A percentile compares a stretch with the other conserved stretches of the same genome.
These are phyloP conservation scores for Trichogramma pretiosum DNA, from an alignment of 1,140 invertebrate species.

Conservation along the genomic window DNA sequence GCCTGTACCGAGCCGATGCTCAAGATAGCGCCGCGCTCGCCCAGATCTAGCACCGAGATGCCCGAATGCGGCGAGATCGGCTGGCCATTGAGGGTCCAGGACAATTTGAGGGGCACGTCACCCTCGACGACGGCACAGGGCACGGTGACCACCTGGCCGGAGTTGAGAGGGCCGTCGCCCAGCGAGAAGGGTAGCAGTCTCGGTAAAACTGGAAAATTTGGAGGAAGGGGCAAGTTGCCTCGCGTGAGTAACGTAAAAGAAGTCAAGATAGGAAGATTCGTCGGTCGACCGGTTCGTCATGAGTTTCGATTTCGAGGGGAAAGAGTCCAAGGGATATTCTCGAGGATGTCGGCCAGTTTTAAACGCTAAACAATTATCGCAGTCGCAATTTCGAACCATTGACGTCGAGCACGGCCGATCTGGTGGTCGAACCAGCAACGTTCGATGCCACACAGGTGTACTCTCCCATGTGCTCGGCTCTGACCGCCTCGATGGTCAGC, in stretches of 20 bases:
- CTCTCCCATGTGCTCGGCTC: slow-evolving; percentile 59
- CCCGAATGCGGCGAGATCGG: slow-evolving; percentile 51
- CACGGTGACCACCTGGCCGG: slow-evolving; percentile 45
- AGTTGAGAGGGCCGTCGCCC: slow-evolving; percentile 47
- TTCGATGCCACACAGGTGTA: slow-evolving; percentile 65
- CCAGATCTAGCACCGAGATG: slow-evolving; percentile 55
- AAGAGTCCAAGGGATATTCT: too few species aligned
- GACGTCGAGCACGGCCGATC: slow-evolving; percentile 59
- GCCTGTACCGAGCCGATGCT: slow-evolving; percentile 63
- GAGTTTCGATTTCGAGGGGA: too few species aligned
- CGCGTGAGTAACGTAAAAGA: too few species aligned
- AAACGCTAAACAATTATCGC: too few species aligned
- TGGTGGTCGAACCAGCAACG: slow-evolving; percentile 51
- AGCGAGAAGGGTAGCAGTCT: slow-evolving; percentile 54
- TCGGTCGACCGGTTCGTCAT: too few species aligned
- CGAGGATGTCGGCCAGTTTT: too few species aligned
- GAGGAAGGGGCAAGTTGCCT: too few species aligned
- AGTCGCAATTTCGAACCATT: too few species aligned
- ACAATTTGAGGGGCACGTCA: slow-evolving; percentile 51
- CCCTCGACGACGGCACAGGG: slow-evolving; percentile 46
- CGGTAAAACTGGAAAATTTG: slow-evolving; percentile 50
- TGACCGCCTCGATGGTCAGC: slow-evolving; percentile 58
- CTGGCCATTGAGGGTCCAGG: slow-evolving; percentile 54
- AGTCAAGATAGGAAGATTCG: too few species aligned
- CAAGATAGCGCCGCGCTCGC: slow-evolving; percentile 60